Evolutionary conservation across 2,888 invertebrate genomes (phyloP), one percentile per base, ranked within the genome.

Genomic region (Nipponacmea schrenckii): DNA sequence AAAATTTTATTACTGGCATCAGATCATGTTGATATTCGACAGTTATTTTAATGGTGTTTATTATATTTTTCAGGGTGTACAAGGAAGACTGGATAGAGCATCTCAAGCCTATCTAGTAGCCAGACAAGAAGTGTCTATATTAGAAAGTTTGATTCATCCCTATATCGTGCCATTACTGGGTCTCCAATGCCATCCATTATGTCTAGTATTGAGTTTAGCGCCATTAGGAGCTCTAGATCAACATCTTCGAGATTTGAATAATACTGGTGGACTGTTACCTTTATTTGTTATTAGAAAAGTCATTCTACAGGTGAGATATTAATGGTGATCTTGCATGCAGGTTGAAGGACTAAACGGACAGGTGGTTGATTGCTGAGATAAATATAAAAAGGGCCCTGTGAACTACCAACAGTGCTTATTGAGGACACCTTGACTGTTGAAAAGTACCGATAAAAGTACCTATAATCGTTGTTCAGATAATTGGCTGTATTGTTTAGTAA

Each of bases 81-180:
- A 80, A 69, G 71, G 74, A 15, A 78, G 80, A 67, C 75, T 85
- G 68, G 84, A 85, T 68, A 79, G 77, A 24, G 81, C 84, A 14
- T 82, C 81, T 67, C 69, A 97, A 88, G 97, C 98, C 0, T 98
- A 99, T 90, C 96, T 96, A 87, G 97, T 96, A 0, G 96, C 97
- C 2, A 91, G 98, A 24, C 97, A 97, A 89, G 98, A 99, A 90
- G 91, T 98, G 70, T 93, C 94, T 82, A 96, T 98, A 76, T 90
- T 99, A 67, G 91, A 98, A 68, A 93, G 94, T 10, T 91, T 98
- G 69, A 92, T 94, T 68, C 98, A 99, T 90, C 92, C 94, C 1
- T 94, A 98, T 90, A 96, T 98, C 76, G 95, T 98, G 69, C 95
- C 96, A 3, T 92, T 98, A 78, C 92, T 96, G 48, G 98, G 97